phyloP scores from a whole-genome alignment of 2,113 vertebrate genomes.

The Pituophis catenifer region DNA sequence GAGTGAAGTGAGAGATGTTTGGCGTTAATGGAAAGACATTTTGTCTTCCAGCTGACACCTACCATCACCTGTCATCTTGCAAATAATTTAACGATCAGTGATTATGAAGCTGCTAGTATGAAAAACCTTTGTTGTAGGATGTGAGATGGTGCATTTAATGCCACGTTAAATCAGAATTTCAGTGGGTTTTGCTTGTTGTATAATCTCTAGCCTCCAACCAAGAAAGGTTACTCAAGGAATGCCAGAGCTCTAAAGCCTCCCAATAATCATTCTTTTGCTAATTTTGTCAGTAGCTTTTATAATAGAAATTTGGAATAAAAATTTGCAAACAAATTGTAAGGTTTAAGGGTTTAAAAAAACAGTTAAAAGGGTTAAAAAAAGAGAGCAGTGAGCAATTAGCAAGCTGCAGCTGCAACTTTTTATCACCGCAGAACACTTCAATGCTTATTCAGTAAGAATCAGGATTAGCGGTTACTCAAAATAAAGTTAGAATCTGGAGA shows the following conservation, averaged over 20 bases:
- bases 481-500: slow-evolving; percentile 44
- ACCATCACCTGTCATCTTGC: slow-evolving; percentile 88
- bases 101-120: slow-evolving; percentile 63
- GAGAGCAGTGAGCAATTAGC: background rate
- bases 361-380: background rate
- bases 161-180: slow-evolving; percentile 44
- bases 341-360: background rate
- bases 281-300: slow-evolving; percentile 20
- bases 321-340: background rate
- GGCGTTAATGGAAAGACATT: slow-evolving; percentile 76
- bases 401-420: background rate
- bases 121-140: slow-evolving; percentile 60
- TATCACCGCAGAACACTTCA: slow-evolving; percentile 18
- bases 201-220: slow-evolving; percentile 28
- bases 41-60: slow-evolving; percentile 88
- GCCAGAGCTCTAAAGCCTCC: slow-evolving; percentile 60
- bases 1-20: slow-evolving; percentile 88
- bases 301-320: background rate
- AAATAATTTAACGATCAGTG: slow-evolving; percentile 75
- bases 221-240: slow-evolving; percentile 58
- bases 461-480: slow-evolving; percentile 53
- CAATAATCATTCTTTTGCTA: slow-evolving; percentile 44
- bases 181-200: slow-evolving; percentile 63
- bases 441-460: slow-evolving; percentile 49
- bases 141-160: slow-evolving; percentile 61